Evolutionary conservation across 1,140 invertebrate species (phyloP).

Genomic region (Heliothis virescens): DNA sequence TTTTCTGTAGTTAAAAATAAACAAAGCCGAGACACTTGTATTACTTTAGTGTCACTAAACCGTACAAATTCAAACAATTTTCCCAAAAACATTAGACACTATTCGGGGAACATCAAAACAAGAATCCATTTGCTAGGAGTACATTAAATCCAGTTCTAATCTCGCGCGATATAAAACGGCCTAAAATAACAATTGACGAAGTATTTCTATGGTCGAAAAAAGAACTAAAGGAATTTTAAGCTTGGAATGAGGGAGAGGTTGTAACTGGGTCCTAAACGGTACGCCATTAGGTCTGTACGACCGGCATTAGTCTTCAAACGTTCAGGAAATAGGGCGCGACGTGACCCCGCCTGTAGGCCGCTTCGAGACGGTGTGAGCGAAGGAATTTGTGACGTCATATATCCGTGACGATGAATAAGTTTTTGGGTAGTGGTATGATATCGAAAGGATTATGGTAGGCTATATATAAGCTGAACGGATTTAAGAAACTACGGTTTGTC

Average conservation of each 20-base stretch:
- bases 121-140: slow-evolving; percentile 1
- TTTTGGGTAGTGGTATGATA: not conserved
- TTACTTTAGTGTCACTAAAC: slow-evolving; percentile 2
- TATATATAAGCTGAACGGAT: not conserved
- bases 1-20: slow-evolving; percentile 10
- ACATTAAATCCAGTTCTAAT: slow-evolving; percentile 34
- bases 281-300: slow-evolving; percentile 44
- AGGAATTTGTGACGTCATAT: slow-evolving; percentile 25
- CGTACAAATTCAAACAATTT: slow-evolving; percentile 27
- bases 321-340: slow-evolving; percentile 34
- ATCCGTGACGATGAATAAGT: slow-evolving; percentile 11
- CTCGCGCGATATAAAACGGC: slow-evolving; percentile 17
- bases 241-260: slow-evolving; percentile 31
- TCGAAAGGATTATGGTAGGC: not conserved
- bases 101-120: slow-evolving; percentile 19
- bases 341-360: slow-evolving; percentile 15
- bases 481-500: no score
- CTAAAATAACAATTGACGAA: slow-evolving; percentile 36
- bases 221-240: slow-evolving; percentile 39
- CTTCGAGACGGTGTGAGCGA: not conserved
- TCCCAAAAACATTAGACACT: slow-evolving; percentile 18
- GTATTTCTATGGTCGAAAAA: slow-evolving; percentile 20
- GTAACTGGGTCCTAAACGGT: slow-evolving; percentile 44
- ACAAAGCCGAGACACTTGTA: not conserved
- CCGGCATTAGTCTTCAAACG: slow-evolving; percentile 42